phyloP scores from a whole-genome alignment of 2,113 vertebrate species.

The Sander vitreus region DNA sequence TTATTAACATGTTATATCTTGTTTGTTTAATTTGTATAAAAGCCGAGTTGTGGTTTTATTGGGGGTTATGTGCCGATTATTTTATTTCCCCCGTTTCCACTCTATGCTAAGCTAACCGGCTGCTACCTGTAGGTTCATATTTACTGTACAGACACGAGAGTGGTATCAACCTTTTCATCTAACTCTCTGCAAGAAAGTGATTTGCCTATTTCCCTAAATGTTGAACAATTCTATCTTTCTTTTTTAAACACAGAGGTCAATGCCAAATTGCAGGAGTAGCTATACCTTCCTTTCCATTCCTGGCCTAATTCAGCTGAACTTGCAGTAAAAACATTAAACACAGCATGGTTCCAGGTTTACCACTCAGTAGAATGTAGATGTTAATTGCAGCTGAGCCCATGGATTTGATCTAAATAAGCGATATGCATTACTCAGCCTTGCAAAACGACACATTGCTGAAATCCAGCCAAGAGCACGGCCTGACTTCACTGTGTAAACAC shows the following conservation, averaged over 20 bases:
- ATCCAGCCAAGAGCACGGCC: conserved; percentile 50
- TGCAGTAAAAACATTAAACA: conserved; percentile 45
- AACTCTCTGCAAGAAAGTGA: not conserved
- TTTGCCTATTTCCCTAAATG: not conserved
- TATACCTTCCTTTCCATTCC: not conserved
- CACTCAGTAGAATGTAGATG: conserved; percentile 49
- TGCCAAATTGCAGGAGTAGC: not conserved
- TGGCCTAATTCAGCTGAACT: conserved; percentile 23
- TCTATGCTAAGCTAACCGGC: not conserved
- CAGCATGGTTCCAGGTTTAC: conserved; percentile 30
- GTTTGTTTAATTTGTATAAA: not conserved
- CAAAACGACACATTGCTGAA: conserved; percentile 50
- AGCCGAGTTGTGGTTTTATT: not conserved
- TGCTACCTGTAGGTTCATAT: not conserved
- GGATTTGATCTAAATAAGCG: conserved; percentile 49
- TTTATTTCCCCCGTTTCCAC: not conserved
- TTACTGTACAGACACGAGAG: not conserved
- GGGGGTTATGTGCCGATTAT: not conserved
- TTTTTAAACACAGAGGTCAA: not conserved
- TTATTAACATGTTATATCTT: not conserved
- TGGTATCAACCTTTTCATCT: not conserved
- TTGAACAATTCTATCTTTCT: not conserved
- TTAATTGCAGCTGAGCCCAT: conserved; percentile 35
- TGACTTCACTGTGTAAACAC: conserved; percentile 63
- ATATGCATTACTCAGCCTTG: conserved; percentile 35